Evolutionary conservation across 1,140 invertebrate genomes (phyloP), one percentile per base, ranked within the genome.

Genomic region (Bombus waltoni): DNA sequence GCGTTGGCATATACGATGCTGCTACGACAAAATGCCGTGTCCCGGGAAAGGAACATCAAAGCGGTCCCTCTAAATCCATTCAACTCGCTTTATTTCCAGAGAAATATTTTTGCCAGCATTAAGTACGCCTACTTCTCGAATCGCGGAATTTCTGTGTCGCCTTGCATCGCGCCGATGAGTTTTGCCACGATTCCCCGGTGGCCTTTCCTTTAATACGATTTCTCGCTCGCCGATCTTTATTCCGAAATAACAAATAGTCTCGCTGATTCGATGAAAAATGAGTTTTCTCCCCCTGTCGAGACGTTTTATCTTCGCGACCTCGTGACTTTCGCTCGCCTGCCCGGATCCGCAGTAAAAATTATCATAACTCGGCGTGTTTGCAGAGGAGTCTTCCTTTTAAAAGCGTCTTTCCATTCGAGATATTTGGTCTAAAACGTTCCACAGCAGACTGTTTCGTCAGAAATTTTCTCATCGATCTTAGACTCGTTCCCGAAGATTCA

Each of bases 301-400:
- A 47, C 18, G 70, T 28, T 38, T 73, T 62, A 73, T 81, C 70
- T 73, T 73, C 68, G 47, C 57, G n/a, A n/a, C 40, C 47, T 9
- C 38, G 42, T 40, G 35, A 76, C 42, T 68, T 68, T 83, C 32
- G 15, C 22, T 68, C 81, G 59, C 18, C 4, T 5, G 53, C 13
- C 13, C 9, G 72, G 32, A 38, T 77, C 44, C 15, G 42, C 3
- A 47, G 44, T 72, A 80, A 66, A 83, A 88, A 88, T 88, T 84
- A 88, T 88, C 87, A 85, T 88, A 85, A 85, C 82, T 76, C 57
- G 78, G 75, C 66, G 82, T 78, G 74, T 40, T 84, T 80, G 59
- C 81, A 47, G 35, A 76, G 66, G 38, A 79, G 72, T 47, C 25
- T 57, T 70, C 70, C 28, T 65, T 53, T 71, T 82, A 47, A 42